Evolutionary conservation across 2,888 invertebrate species (phyloP).

Genomic region (Thecocarcelia acutangulata): DNA sequence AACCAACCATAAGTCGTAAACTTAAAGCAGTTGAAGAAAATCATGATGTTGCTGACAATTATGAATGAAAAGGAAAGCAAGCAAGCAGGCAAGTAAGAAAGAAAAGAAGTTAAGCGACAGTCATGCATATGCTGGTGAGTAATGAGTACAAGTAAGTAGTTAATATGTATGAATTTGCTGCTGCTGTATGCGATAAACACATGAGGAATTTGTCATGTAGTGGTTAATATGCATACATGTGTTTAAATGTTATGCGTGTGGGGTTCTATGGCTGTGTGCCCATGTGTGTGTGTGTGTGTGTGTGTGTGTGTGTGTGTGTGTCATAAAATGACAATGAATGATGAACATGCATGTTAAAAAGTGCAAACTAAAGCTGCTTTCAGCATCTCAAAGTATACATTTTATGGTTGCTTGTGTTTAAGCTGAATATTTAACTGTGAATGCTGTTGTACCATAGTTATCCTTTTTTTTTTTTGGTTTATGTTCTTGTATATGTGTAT

Average conservation of each 20-base stretch:
- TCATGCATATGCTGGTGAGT: conserved; percentile 36
- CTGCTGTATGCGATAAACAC: not conserved
- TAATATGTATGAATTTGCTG: conserved; percentile 37
- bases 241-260: not conserved
- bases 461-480: too few species aligned
- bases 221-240: conserved; percentile 1
- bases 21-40: conserved; percentile 37
- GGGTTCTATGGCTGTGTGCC: too few species aligned
- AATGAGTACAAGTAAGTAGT: conserved; percentile 50
- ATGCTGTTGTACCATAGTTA: too few species aligned
- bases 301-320: not conserved
- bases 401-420: conserved; percentile 24
- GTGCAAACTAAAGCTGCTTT: conserved; percentile 66
- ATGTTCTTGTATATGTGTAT: not conserved
- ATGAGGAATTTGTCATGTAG: conserved; percentile 38
- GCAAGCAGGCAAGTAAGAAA: too few species aligned
- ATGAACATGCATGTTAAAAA: conserved; percentile 59
- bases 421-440: too few species aligned
- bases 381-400: conserved; percentile 51
- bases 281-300: not conserved
- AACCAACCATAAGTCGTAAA: conserved; percentile 24
- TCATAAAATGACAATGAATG: conserved; percentile 62
- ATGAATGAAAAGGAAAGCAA: conserved; percentile 22
- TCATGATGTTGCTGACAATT: conserved; percentile 40
- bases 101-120: conserved; percentile 7